Conservation (phyloP, 2,888 invertebrate genomes). For the Drosophila neotestacea region DNA sequence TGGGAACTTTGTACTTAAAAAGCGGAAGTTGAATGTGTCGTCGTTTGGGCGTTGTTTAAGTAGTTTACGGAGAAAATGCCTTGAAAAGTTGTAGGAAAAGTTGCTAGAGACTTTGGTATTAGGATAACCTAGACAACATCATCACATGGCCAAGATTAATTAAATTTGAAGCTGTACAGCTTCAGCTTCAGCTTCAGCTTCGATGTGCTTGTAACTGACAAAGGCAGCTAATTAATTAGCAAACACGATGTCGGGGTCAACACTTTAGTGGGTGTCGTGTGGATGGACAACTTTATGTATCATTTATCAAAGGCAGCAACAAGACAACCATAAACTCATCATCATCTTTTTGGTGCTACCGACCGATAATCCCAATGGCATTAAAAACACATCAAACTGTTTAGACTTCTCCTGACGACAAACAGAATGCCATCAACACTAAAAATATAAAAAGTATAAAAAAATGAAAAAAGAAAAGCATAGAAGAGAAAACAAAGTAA, state of each 20-base stretch:
- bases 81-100: conserved; percentile 26
- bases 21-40: conserved; percentile 32
- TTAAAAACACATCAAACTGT: conserved; percentile 72
- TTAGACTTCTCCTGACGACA: conserved; percentile 37
- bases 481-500: conserved; percentile 30
- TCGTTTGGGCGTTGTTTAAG: conserved; percentile 15
- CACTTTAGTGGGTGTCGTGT: conserved; percentile 30
- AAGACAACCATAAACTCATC: conserved; percentile 18
- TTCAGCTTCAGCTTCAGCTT: conserved; percentile 44
- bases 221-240: conserved; percentile 68
- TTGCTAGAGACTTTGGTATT: background rate
- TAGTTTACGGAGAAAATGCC: conserved; percentile 20
- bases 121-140: conserved; percentile 9
- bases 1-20: conserved; percentile 49
- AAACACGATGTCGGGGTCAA: conserved; percentile 59
- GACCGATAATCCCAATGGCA: conserved; percentile 59
- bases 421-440: conserved; percentile 49
- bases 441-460: conserved; percentile 48
- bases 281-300: conserved; percentile 30
- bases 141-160: conserved; percentile 60
- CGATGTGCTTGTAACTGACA: conserved; percentile 41
- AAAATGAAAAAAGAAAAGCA: background rate
- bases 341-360: conserved; percentile 22
- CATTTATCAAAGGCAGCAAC: conserved; percentile 59
- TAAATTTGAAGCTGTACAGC: conserved; percentile 58